These are phyloP conservation scores for Triops cancriformis DNA, from an alignment of 1,140 invertebrate species.

Conservation along the genomic window DNA sequence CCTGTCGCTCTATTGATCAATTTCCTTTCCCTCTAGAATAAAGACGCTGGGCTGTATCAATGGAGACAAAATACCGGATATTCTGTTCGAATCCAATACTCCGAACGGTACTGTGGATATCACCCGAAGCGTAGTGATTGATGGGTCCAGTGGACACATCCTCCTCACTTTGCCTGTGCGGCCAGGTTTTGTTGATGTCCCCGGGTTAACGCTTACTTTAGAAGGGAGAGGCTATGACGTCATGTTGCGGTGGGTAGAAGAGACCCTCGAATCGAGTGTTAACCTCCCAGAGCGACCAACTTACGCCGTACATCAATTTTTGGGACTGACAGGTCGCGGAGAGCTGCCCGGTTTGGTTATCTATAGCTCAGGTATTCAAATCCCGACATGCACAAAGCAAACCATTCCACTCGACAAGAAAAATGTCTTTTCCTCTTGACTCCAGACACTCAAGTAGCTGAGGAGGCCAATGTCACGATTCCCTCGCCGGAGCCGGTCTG, in stretches of 20 bases:
- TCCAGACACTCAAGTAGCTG: neutral
- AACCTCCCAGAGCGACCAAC: neutral
- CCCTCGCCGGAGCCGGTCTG: neutral
- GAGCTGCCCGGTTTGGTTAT: neutral
- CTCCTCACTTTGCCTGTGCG: neutral
- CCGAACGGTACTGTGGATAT: neutral
- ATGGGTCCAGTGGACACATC: conserved; percentile 4
- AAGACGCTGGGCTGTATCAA: neutral
- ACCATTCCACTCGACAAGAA: neutral
- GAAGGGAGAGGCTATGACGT: neutral
- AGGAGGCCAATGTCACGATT: neutral
- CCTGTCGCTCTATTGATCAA: too few relatives aligned
- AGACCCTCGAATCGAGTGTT: neutral
- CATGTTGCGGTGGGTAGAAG: neutral
- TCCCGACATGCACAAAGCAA: neutral
- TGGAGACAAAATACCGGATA: neutral
- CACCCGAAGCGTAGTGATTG: neutral
- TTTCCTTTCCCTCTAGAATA: too few relatives aligned
- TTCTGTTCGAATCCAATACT: conserved; percentile 10
- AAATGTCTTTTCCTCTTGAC: neutral
- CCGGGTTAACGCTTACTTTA: neutral
- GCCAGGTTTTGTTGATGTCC: neutral
- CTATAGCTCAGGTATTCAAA: conserved; percentile 1
- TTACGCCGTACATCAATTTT: neutral
- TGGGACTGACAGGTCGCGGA: neutral